Evolutionary conservation across 2,888 invertebrate genomes (phyloP).

Genomic region (Gymnoscelis rufifasciata): DNA sequence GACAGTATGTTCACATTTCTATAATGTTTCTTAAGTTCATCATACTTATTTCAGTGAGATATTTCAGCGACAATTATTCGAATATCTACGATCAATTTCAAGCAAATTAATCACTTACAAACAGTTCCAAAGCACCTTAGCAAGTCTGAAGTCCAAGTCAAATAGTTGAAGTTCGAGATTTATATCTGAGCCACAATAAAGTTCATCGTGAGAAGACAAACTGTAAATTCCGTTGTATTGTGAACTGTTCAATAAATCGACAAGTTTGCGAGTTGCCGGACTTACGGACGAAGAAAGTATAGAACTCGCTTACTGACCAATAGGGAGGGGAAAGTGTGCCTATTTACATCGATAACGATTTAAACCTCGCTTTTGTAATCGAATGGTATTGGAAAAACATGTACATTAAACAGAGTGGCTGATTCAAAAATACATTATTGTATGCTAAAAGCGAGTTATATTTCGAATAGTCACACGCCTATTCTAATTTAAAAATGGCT

Average conservation of each 20-base stretch:
- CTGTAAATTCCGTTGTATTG: constrained; percentile 29
- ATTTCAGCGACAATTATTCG: neutral
- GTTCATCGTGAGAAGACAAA: constrained; percentile 31
- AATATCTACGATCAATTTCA: neutral
- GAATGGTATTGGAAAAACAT: too few relatives aligned
- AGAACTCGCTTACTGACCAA: constrained; percentile 50
- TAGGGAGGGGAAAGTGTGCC: too few relatives aligned
- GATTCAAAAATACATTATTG: too few relatives aligned
- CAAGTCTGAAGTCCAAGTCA: constrained; percentile 21
- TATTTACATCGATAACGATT: too few relatives aligned
- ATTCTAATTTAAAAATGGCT: too few relatives aligned
- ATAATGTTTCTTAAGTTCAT: too few relatives aligned
- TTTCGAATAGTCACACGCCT: too few relatives aligned
- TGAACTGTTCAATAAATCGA: constrained; percentile 62
- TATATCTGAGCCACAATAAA: constrained; percentile 26
- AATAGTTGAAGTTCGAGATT: constrained; percentile 27
- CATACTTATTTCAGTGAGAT: too few relatives aligned
- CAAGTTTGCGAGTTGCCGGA: constrained; percentile 70
- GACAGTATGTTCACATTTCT: too few relatives aligned
- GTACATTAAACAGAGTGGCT: too few relatives aligned
- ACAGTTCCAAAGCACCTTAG: neutral
- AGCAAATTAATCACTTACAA: neutral
- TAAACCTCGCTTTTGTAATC: constrained; percentile 17
- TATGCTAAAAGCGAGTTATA: too few relatives aligned
- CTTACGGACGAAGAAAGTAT: constrained; percentile 76